Conservation (phyloP, 2,113 vertebrate genomes). For the Petrocephalus microphthalmus region DNA sequence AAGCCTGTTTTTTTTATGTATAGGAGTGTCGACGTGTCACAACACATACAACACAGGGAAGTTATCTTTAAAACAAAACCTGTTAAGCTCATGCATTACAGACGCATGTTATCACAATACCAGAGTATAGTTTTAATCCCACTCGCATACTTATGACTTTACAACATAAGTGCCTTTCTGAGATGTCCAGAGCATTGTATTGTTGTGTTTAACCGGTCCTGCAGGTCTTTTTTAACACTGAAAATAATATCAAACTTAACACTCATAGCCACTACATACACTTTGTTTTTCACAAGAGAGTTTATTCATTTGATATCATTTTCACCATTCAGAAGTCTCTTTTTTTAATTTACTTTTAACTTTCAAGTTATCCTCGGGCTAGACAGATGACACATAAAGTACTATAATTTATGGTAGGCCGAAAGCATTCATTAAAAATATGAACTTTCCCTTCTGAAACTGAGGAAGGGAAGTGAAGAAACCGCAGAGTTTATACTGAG, state of each 20-base stretch:
- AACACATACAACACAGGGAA: background rate
- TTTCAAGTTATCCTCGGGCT: conserved; percentile 66
- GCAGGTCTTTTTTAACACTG: background rate
- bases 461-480: conserved; percentile 61
- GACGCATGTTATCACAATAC: background rate
- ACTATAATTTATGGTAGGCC: conserved; percentile 60
- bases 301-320: background rate
- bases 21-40: background rate
- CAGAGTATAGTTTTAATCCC: background rate
- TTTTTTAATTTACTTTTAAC: conserved; percentile 31
- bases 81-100: background rate
- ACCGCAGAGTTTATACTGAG: conserved; percentile 58
- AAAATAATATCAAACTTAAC: background rate
- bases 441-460: conserved; percentile 56
- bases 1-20: background rate
- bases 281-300: background rate
- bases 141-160: background rate
- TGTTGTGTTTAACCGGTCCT: background rate
- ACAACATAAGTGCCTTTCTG: background rate
- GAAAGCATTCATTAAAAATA: conserved; percentile 62
- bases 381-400: conserved; percentile 62
- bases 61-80: background rate
- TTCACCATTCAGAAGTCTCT: background rate
- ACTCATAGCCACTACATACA: background rate
- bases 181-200: background rate